Conservation (phyloP, 53 echinoderm and acorn worm species). For the Crossaster papposus region DNA sequence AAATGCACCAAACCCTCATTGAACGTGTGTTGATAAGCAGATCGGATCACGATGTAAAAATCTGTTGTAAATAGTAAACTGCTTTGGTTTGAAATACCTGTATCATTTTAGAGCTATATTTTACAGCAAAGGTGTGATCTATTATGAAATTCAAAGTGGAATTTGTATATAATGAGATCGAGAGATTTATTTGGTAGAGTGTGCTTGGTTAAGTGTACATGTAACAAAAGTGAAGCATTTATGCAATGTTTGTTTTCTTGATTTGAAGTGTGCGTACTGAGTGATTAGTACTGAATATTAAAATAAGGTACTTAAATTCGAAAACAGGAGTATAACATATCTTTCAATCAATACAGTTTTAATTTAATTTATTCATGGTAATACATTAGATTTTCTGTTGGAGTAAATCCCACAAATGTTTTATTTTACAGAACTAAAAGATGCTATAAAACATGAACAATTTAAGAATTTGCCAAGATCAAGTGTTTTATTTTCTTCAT, state of each 20-base stretch:
- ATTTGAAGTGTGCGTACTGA: neutral
- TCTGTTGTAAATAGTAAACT: neutral
- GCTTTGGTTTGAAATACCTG: neutral
- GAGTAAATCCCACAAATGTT: neutral
- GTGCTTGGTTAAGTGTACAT: neutral
- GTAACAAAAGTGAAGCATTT: neutral
- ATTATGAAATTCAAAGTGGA: conserved; percentile 7
- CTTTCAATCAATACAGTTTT: no score
- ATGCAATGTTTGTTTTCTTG: neutral
- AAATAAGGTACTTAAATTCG: no score
- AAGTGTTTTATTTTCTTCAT: neutral
- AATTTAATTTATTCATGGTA: neutral
- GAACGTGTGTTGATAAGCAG: neutral
- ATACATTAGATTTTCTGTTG: neutral
- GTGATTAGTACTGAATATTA: neutral
- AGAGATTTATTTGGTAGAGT: neutral
- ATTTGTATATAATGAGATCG: conserved; percentile 35
- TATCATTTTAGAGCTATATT: neutral
- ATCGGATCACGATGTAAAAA: neutral
- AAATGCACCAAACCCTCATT: neutral
- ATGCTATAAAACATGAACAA: neutral
- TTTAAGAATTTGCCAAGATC: neutral
- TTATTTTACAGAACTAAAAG: neutral
- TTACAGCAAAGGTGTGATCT: conserved; percentile 3
- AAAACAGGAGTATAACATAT: no score